These are phyloP conservation scores for Chymomyza procnemis DNA, from an alignment of 2,888 invertebrate genomes.

Conservation along the genomic window DNA sequence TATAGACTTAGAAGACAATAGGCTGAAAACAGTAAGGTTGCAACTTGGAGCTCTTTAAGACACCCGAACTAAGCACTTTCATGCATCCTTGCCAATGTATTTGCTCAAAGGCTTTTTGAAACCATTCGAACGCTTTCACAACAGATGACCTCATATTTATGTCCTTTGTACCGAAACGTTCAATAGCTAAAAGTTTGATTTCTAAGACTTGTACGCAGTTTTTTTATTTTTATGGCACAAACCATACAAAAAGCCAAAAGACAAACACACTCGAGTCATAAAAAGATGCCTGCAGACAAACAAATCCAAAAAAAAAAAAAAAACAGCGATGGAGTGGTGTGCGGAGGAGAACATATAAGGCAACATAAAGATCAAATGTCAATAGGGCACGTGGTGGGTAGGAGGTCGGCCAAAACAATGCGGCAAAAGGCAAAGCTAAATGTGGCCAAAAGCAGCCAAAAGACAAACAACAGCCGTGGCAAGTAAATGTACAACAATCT, in stretches of 20 bases:
- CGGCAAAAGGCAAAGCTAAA: conserved; percentile 45
- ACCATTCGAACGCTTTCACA: conserved; percentile 61
- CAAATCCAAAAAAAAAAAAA: conserved; percentile 58
- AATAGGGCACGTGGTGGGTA: conserved; percentile 58
- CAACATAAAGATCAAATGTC: conserved; percentile 77
- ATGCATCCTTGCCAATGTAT: conserved; percentile 32
- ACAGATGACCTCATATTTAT: conserved; percentile 77
- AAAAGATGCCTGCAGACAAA: conserved; percentile 77
- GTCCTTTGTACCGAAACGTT: not conserved
- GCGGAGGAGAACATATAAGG: conserved; percentile 36
- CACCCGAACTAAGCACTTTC: not conserved
- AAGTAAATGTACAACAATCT: conserved; percentile 63
- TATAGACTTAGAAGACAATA: not conserved
- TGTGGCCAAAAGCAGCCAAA: conserved; percentile 27
- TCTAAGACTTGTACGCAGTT: conserved; percentile 47
- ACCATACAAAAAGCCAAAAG: conserved; percentile 78
- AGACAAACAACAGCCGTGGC: conserved; percentile 56
- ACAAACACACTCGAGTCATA: conserved; percentile 79
- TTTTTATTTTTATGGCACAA: conserved; percentile 70
- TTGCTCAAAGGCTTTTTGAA: conserved; percentile 67
- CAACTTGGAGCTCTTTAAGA: not conserved
- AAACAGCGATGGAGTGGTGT: conserved; percentile 24
- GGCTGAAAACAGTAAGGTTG: not conserved
- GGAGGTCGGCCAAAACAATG: conserved; percentile 32
- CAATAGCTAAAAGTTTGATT: conserved; percentile 67